These are phyloP conservation scores for Drosophila novamexicana DNA, from an alignment of 1,140 invertebrate genomes.

Conservation along the genomic window DNA sequence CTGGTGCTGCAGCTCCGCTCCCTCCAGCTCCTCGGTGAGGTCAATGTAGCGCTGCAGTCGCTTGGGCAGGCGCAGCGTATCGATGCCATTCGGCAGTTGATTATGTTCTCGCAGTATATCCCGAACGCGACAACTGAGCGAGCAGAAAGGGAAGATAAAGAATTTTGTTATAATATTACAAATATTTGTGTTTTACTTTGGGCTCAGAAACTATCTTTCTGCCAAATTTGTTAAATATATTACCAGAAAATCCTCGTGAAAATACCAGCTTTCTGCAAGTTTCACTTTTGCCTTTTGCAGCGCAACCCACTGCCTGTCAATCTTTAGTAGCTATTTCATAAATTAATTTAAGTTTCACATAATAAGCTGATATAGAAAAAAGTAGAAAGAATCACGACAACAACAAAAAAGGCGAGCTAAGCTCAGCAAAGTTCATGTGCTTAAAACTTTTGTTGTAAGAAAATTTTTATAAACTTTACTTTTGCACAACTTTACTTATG, in stretches of 20 bases:
- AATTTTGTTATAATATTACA: background rate
- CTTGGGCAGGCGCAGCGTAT: conserved; percentile 87
- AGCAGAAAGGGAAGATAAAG: background rate
- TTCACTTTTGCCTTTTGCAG: conserved; percentile 2
- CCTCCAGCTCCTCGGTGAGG: conserved; percentile 87
- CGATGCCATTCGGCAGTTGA: conserved; percentile 90
- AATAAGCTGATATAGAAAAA: conserved; percentile 59
- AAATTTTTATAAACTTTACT: conserved; percentile 59
- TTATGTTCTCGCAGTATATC: conserved; percentile 88
- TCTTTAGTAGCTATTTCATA: conserved; percentile 64
- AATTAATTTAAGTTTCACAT: conserved; percentile 79
- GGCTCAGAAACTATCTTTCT: background rate
- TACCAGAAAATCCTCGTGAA: background rate
- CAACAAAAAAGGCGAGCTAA: conserved; percentile 12
- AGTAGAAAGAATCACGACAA: background rate
- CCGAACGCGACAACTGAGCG: conserved; percentile 87
- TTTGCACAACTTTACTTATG: conserved; percentile 57
- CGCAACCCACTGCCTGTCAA: conserved; percentile 47
- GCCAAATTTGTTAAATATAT: background rate
- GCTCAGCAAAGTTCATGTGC: conserved; percentile 68
- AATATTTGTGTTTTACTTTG: conserved; percentile 4
- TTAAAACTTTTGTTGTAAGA: conserved; percentile 74
- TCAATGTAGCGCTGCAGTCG: conserved; percentile 89
- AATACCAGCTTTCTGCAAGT: background rate
- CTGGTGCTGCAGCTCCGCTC: conserved; percentile 20